Evolutionary conservation across 2,888 invertebrate genomes (phyloP).

Genomic region (Emmelina monodactyla): DNA sequence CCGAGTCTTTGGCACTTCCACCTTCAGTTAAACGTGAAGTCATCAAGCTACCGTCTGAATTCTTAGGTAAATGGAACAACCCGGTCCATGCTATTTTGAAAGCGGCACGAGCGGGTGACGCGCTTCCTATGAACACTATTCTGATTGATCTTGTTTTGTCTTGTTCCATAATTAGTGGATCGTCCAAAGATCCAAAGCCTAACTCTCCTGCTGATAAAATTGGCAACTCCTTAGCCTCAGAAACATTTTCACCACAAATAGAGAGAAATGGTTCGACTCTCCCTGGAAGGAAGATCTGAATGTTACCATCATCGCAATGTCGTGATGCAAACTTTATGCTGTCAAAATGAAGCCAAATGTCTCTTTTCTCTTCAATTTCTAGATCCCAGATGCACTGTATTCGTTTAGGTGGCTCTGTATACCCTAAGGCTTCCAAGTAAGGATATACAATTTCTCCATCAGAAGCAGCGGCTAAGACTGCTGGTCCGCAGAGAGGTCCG

Average conservation of each 20-base stretch:
- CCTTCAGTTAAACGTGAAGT: constrained; percentile 78
- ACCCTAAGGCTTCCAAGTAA: constrained; percentile 79
- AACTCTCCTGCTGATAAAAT: constrained; percentile 82
- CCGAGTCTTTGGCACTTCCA: constrained; percentile 37
- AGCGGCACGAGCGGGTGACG: constrained; percentile 82
- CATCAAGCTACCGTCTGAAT: constrained; percentile 81
- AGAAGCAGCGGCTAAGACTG: constrained; percentile 78
- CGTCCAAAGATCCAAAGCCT: constrained; percentile 66
- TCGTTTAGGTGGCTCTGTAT: constrained; percentile 71
- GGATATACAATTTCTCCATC: constrained; percentile 91
- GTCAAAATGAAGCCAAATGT: constrained; percentile 87
- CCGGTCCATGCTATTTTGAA: constrained; percentile 93
- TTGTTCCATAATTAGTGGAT: constrained; percentile 65
- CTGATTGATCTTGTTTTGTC: constrained; percentile 71
- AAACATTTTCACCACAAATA: constrained; percentile 87
- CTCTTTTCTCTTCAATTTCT: constrained; percentile 81
- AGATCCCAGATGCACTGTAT: constrained; percentile 85
- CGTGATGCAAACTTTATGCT: constrained; percentile 85
- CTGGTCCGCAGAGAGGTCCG: constrained; percentile 86
- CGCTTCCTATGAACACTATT: constrained; percentile 77
- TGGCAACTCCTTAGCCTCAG: constrained; percentile 79
- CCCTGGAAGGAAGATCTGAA: constrained; percentile 81
- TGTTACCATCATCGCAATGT: constrained; percentile 85
- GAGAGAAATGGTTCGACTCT: constrained; percentile 78
- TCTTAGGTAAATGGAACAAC: constrained; percentile 83